These are phyloP conservation scores for Nestor notabilis DNA, from an alignment of 2,113 vertebrate species.

Conservation along the genomic window DNA sequence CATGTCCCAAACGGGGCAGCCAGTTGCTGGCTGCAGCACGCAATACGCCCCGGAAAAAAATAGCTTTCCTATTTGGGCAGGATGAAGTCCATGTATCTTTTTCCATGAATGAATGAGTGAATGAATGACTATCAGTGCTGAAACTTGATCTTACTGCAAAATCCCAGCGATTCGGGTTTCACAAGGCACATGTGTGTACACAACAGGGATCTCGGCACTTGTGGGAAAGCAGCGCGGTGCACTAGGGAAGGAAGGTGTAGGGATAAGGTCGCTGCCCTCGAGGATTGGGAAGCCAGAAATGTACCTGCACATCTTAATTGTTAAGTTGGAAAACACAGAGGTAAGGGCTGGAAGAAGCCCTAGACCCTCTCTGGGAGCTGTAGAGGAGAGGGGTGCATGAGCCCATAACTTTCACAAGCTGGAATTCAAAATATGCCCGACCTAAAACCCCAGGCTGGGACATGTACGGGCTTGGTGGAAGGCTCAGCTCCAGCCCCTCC, in stretches of 20 bases:
- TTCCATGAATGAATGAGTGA: neutral
- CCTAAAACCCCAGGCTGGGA: neutral
- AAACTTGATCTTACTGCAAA: neutral
- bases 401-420: neutral
- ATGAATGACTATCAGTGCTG: neutral
- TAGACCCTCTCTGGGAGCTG: conserved; percentile 13
- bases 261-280: neutral
- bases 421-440: conserved; percentile 42
- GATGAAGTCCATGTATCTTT: neutral
- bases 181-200: rapidly evolving
- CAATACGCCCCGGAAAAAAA: neutral
- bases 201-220: neutral
- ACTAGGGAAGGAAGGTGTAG: neutral
- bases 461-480: neutral
- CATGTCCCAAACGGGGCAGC: neutral
- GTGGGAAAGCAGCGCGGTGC: neutral
- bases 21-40: conserved; percentile 4
- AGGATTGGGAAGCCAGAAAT: neutral
- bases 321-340: conserved; percentile 8
- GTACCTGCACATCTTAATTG: neutral
- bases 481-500: neutral
- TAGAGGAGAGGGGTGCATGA: neutral
- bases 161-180: neutral
- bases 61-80: neutral
- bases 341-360: neutral